A percentile compares a stretch with the other conserved stretches of the same genome.
Evolutionary conservation across 2,797 vertebrate genomes (phyloP).

Genomic region (Phaenicophaeus curvirostris): DNA sequence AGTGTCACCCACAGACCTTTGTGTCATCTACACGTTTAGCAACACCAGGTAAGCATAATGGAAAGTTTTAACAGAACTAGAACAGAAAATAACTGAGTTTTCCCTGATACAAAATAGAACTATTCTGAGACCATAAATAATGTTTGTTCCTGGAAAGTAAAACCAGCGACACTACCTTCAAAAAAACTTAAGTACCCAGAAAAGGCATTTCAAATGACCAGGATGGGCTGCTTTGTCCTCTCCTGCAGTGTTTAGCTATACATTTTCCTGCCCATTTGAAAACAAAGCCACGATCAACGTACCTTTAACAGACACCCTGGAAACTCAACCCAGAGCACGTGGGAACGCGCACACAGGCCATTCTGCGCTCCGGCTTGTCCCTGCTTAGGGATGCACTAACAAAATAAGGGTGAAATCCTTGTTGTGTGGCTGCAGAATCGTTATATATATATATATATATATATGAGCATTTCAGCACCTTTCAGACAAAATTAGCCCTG

Average conservation of each 20-base stretch:
- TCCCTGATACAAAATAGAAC: conserved; percentile 11
- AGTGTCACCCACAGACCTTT: background rate
- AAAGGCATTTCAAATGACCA: background rate
- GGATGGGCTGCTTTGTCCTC: background rate
- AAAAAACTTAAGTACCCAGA: conserved; percentile 20
- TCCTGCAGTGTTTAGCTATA: background rate
- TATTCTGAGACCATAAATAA: conserved; percentile 41
- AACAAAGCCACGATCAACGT: background rate
- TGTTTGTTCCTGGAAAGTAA: conserved; percentile 10
- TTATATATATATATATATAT: background rate
- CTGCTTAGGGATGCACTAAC: conserved; percentile 22
- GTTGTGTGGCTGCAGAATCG: background rate
- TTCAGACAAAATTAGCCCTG: background rate
- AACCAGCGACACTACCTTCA: conserved; percentile 26
- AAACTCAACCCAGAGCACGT: conserved; percentile 24
- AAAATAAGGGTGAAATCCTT: conserved; percentile 1
- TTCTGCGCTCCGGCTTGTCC: conserved; percentile 5
- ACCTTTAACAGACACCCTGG: background rate
- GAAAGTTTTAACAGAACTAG: background rate
- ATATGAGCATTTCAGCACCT: conserved; percentile 4
- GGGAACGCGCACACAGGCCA: background rate
- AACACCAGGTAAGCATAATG: background rate
- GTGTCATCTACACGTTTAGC: background rate
- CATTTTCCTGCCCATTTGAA: background rate
- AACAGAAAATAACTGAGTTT: conserved; percentile 8